phyloP scores from a whole-genome alignment of 2,113 vertebrate genomes.

The Fregetta grallaria region DNA sequence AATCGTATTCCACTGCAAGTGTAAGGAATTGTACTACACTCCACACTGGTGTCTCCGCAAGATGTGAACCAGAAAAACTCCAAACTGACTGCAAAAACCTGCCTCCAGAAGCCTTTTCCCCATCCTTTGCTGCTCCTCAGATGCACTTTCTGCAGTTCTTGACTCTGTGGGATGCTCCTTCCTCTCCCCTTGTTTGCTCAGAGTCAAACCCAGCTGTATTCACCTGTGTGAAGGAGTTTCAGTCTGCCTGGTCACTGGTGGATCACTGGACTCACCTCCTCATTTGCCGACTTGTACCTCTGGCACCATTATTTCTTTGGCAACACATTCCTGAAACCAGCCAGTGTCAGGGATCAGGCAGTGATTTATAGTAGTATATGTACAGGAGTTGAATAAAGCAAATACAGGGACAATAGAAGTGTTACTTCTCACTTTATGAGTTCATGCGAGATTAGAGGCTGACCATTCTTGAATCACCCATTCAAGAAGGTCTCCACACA shows the following conservation, averaged over 20 bases:
- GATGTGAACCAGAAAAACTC: background rate
- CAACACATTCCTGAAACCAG: background rate
- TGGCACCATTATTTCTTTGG: background rate
- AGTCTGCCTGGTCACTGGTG: background rate
- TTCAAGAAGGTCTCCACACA: background rate
- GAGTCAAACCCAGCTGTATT: background rate
- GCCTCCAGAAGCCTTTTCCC: background rate
- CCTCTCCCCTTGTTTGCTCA: background rate
- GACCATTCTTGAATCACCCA: background rate
- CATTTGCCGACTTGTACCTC: background rate
- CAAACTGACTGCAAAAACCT: background rate
- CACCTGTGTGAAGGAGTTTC: background rate
- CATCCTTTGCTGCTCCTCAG: background rate
- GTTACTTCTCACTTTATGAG: background rate
- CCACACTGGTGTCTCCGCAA: background rate
- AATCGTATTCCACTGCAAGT: background rate
- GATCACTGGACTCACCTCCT: background rate
- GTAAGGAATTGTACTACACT: background rate
- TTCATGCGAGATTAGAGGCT: background rate
- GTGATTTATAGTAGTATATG: background rate
- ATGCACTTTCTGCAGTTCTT: background rate
- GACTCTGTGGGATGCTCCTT: background rate
- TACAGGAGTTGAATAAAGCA: background rate
- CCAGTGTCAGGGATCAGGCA: background rate
- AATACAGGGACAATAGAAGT: background rate